These are phyloP conservation scores for Protosalanx chinensis DNA, from an alignment of 2,797 vertebrate genomes.

Conservation along the genomic window DNA sequence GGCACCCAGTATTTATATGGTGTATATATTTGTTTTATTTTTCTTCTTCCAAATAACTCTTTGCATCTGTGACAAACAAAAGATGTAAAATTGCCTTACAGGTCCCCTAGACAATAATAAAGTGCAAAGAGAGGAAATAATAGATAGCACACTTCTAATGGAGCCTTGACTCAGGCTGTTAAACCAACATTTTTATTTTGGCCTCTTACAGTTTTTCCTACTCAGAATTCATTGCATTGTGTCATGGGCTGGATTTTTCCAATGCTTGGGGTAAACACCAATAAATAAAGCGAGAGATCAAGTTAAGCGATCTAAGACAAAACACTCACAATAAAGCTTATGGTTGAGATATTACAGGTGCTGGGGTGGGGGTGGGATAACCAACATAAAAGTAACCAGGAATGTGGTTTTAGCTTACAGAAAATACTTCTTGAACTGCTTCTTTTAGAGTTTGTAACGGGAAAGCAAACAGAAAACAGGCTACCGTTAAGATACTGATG, in stretches of 20 bases:
- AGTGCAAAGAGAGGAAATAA: conserved; percentile 55
- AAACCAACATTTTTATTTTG: conserved; percentile 56
- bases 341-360: conserved; percentile 25
- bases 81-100: conserved; percentile 56
- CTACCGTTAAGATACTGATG: neutral
- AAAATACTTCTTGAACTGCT: too few relatives aligned
- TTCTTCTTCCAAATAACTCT: conserved; percentile 53
- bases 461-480: neutral
- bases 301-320: conserved; percentile 52
- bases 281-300: conserved; percentile 35
- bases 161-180: conserved; percentile 60
- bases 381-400: too few relatives aligned
- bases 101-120: conserved; percentile 56
- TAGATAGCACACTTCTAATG: conserved; percentile 58
- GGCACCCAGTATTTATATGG: conserved; percentile 51
- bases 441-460: too few relatives aligned
- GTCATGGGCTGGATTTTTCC: conserved; percentile 39
- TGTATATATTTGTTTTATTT: conserved; percentile 34
- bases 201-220: conserved; percentile 53
- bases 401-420: too few relatives aligned
- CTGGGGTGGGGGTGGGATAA: too few relatives aligned
- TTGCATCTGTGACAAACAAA: conserved; percentile 50
- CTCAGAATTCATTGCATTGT: conserved; percentile 57
- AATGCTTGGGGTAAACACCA: conserved; percentile 53
- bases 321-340: conserved; percentile 29